Evolutionary conservation across 2,797 vertebrate genomes (phyloP), one percentile per base, ranked within the genome.

Genomic region (Semaprochilodus insignis): DNA sequence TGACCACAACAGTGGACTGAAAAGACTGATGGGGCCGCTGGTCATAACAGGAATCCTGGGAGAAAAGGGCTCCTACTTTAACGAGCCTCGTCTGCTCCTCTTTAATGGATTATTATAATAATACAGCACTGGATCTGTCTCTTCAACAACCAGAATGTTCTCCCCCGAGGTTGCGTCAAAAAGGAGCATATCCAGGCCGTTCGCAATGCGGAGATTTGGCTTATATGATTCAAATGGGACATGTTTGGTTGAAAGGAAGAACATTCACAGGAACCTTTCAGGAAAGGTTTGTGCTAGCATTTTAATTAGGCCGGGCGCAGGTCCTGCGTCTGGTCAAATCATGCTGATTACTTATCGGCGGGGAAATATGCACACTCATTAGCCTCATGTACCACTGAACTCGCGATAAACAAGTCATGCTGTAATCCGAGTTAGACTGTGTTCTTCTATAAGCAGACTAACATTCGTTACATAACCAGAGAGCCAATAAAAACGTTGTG

Each of bases 61-160:
- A 75, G 79, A 44, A 59, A 31, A 57, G 59, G 65, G 14, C 36
- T 51, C 59, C 10, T 25, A 19, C 65, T 74, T 74, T 81, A 66
- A 79, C 71, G 65, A 74, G 15, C 59, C 27, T 17, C 23, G n/a
- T 75, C 71, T 75, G 79, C 70, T 78, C 57, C 5, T 54, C 48
- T 62, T 75, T 81, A 75, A 81, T 69, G 63, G 74, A 27, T 73
- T 54, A 78, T 17, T 67, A 31, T 51, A 63, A 78, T 83, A 81
- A 81, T 62, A 59, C 69, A 63, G 63, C 59, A 59, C 73, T 55
- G 14, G 77, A 82, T 73, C 71, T 27, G 31, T 74, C 36, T 66
- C n/a, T 65, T 72, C 72, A 2, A 48, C 67, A 52, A 73, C 74
- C 65, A 31, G 14, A 17, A 31, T 27, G 48, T 48, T 69, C 66